Conservation (phyloP, 2,797 vertebrate species). For the Austrolebias charrua region DNA sequence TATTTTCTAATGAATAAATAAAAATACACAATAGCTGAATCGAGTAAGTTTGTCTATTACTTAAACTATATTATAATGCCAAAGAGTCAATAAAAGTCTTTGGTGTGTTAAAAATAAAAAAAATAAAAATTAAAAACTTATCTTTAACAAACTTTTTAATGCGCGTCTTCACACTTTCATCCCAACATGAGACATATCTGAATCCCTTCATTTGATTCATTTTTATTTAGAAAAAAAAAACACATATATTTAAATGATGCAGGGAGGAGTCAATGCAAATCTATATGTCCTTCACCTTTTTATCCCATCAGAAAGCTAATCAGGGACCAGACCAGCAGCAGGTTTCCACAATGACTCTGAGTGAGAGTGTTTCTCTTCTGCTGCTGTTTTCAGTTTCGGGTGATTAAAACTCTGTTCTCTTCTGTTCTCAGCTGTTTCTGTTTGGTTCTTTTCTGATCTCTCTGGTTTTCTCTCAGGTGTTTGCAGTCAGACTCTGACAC, state of each 20-base stretch:
- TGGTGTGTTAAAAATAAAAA: no score
- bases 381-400: not conserved
- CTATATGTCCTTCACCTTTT: not conserved
- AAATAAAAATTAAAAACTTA: no score
- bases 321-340: fast-evolving
- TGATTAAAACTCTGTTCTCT: not conserved
- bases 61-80: no score
- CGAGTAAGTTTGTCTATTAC: no score
- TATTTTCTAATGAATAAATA: no score
- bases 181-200: no score
- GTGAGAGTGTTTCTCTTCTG: not conserved
- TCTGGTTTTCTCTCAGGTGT: constrained; percentile 25
- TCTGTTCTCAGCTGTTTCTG: not conserved
- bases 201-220: no score
- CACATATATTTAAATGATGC: fast-evolving
- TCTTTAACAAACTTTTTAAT: no score
- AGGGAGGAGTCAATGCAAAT: constrained; percentile 27
- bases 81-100: no score
- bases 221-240: no score
- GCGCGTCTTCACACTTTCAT: no score
- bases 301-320: not conserved
- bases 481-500: constrained; percentile 41
- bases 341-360: not conserved
- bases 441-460: not conserved
- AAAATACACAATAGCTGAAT: no score